These are phyloP conservation scores for Lasioglossum malachurum DNA, from an alignment of 2,888 invertebrate genomes.

Conservation along the genomic window DNA sequence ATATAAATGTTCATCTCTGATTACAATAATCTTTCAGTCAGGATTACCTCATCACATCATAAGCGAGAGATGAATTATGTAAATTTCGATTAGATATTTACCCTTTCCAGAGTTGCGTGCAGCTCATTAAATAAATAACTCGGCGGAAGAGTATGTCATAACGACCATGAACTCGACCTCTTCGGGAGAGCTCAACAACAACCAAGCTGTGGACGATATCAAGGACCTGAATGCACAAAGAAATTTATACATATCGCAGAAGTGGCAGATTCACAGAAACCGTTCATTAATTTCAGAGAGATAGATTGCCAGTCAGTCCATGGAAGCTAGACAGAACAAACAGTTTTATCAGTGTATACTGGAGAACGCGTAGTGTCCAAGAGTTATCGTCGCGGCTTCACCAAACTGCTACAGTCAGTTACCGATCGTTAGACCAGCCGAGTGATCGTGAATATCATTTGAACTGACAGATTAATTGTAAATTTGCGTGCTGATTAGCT, in stretches of 20 bases:
- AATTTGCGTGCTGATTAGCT: neutral
- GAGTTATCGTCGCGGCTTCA: slow-evolving; percentile 50
- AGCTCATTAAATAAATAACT: neutral
- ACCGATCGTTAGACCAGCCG: neutral
- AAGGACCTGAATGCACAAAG: neutral
- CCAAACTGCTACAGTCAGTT: slow-evolving; percentile 10
- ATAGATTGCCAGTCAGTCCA: slow-evolving; percentile 24
- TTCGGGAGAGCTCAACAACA: neutral
- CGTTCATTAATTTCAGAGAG: slow-evolving; percentile 15
- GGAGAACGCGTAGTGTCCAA: slow-evolving; percentile 19
- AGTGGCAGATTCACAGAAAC: neutral
- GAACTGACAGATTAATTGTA: neutral
- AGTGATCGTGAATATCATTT: neutral
- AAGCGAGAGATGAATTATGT: neutral
- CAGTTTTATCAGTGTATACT: slow-evolving; percentile 68
- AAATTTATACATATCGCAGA: slow-evolving; percentile 10
- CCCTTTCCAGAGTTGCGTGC: neutral
- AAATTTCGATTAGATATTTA: neutral
- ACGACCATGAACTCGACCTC: neutral
- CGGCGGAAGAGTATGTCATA: neutral
- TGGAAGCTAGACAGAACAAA: slow-evolving; percentile 37
- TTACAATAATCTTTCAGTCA: neutral
- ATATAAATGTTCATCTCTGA: neutral
- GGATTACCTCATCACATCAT: neutral
- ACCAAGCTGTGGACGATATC: neutral